phyloP scores from a whole-genome alignment of 1,140 invertebrate genomes.

The Drosophila funebris region DNA sequence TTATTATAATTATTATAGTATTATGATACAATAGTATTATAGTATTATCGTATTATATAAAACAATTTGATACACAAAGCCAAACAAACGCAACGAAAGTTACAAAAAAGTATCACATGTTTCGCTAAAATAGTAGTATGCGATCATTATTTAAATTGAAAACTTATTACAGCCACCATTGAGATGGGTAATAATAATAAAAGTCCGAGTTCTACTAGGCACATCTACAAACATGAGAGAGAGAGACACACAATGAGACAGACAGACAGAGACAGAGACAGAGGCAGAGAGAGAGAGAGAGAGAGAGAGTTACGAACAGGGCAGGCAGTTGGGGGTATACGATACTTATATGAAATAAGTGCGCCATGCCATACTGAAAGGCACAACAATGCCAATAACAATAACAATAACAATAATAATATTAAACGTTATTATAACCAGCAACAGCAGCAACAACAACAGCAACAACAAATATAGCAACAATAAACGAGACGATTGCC shows the following conservation, averaged over 20 bases:
- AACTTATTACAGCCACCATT: slow-evolving; percentile 29
- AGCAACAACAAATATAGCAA: slow-evolving; percentile 51
- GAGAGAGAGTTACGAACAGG: too few relatives aligned
- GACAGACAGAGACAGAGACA: too few relatives aligned
- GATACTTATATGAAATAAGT: slow-evolving; percentile 16
- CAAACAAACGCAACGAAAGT: slow-evolving; percentile 7
- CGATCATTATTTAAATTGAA: slow-evolving; percentile 49
- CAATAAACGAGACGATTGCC: slow-evolving; percentile 20
- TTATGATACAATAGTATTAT: too few relatives aligned
- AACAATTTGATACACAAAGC: slow-evolving; percentile 5
- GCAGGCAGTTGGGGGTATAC: background rate
- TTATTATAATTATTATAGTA: too few relatives aligned
- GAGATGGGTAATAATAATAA: slow-evolving; percentile 31
- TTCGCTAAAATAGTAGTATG: background rate
- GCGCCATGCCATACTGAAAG: slow-evolving; percentile 21
- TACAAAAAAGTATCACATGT: slow-evolving; percentile 21
- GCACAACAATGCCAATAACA: slow-evolving; percentile 48
- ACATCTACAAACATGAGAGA: slow-evolving; percentile 1
- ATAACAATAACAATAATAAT: slow-evolving; percentile 58
- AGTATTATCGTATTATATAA: too few relatives aligned
- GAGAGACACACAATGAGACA: too few relatives aligned
- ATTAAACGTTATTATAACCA: slow-evolving; percentile 36
- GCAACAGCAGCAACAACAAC: slow-evolving; percentile 49
- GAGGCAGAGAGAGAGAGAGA: too few relatives aligned
- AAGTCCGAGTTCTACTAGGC: too few relatives aligned